A percentile compares a stretch with the other conserved stretches of the same genome.
phyloP scores from a whole-genome alignment of 2,797 vertebrate species.

The Enoplosus armatus region DNA sequence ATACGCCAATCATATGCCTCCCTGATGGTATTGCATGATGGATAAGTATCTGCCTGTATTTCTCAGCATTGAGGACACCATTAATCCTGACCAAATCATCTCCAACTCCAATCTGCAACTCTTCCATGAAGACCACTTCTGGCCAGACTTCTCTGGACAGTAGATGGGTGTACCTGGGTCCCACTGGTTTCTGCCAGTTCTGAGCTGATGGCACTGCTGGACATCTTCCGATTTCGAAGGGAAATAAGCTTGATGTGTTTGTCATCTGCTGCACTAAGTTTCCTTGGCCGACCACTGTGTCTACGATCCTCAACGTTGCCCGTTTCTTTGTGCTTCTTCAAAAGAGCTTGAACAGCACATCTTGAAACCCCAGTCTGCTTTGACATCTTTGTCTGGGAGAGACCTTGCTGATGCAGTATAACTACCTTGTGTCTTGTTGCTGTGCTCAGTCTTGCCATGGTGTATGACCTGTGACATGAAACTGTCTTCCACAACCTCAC shows the following conservation, averaged over 20 bases:
- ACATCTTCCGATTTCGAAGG: slow-evolving; percentile 24
- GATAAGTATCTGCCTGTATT: no score
- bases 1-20: no score
- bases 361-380: slow-evolving; percentile 30
- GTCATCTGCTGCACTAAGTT: slow-evolving; percentile 50
- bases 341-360: slow-evolving; percentile 58
- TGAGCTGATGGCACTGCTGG: slow-evolving; percentile 52
- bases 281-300: slow-evolving; percentile 48
- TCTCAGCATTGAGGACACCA: no score
- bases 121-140: slow-evolving; percentile 56
- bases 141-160: slow-evolving; percentile 58
- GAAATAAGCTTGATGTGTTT: slow-evolving; percentile 31
- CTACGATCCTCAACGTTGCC: slow-evolving; percentile 41
- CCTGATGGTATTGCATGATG: no score
- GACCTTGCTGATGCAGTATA: not conserved
- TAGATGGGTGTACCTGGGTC: slow-evolving; percentile 53
- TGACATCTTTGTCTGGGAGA: slow-evolving; percentile 3
- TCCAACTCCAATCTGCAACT: no score
- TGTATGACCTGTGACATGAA: no score
- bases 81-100: no score
- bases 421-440: slow-evolving; percentile 1
- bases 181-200: slow-evolving; percentile 40
- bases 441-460: slow-evolving; percentile 6
- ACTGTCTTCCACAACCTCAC: no score
- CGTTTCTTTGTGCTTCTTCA: slow-evolving; percentile 66